Base-by-base conservation (phyloP, 2,797 vertebrate species). In the Kryptopterus vitreolus region DNA sequence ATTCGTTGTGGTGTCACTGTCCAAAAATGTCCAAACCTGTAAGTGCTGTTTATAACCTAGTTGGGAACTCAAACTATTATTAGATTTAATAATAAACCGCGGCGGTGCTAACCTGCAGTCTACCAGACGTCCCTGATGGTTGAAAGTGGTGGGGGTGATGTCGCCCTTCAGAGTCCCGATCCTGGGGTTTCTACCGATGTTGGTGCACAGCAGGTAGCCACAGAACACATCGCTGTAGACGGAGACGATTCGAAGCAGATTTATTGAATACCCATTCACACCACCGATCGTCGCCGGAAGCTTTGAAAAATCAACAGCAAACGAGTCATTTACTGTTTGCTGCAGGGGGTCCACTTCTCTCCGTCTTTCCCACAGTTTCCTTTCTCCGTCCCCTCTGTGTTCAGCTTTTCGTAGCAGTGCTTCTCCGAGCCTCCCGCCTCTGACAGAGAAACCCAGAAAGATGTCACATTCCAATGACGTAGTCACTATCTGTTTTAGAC, bases 321-420 rank as follows among this genome's bases (percentile, higher is more conserved):
- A 85, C 55, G 29, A 53, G n/a, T 7, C 12, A 31, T 94, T 94
- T 90, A 96, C 95, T 96, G 95, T 89, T 96, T 96, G 90, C 93
- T 95, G 89, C 95, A 96, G 84, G 94, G 93, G 83, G 95, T 89
- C 95, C 95, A 96, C 22, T 92, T 90, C 38, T 95, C 94, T 83
- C 94, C 94, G 35, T 95, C 94, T 84, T 90, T 95, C 65, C 95
- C 95, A 76, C 95, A 96, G 80, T 96, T 96, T 4, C 95, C 95
- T 83, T 96, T 96, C 85, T 95, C 94, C 0, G 95, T 95, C 59
- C 95, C 95, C 93, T 96, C 95, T 0, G 95, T 95, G 82, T 96
- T 96, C 79, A 96, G 92, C 85, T 95, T 96, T 81, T 96, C 95
- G 8, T 96, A 96, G 87, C 95, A 96, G 88, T 94, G 94, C 85